These are phyloP conservation scores for Uria lomvia DNA, from an alignment of 2,113 vertebrate genomes.

Conservation along the genomic window DNA sequence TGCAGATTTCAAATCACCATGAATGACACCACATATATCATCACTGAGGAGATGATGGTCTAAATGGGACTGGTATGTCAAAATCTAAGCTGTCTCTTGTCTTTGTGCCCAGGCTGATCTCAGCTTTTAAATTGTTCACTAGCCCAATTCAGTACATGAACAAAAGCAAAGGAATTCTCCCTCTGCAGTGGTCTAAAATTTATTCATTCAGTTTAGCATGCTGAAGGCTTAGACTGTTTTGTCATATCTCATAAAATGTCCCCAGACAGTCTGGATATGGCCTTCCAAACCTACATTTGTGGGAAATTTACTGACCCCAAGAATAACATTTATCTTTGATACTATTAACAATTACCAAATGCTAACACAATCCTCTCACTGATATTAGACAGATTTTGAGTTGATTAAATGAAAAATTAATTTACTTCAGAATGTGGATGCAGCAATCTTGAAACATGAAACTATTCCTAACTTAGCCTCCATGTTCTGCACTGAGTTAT, in stretches of 20 bases:
- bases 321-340: constrained; percentile 21
- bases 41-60: constrained; percentile 25
- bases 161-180: constrained; percentile 36
- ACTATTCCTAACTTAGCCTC: background rate
- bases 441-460: background rate
- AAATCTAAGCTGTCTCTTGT: constrained; percentile 30
- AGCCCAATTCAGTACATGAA: constrained; percentile 14
- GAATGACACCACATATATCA: constrained; percentile 55
- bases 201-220: background rate
- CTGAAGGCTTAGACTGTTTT: constrained; percentile 22
- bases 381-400: constrained; percentile 54
- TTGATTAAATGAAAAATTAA: constrained; percentile 51
- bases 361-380: constrained; percentile 24
- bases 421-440: constrained; percentile 34
- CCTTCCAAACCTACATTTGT: background rate
- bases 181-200: background rate
- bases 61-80: constrained; percentile 34
- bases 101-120: constrained; percentile 30
- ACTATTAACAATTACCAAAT: constrained; percentile 38
- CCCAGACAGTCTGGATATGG: constrained; percentile 11
- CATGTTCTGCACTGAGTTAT: background rate
- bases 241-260: constrained; percentile 27
- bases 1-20: constrained; percentile 54
- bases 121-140: constrained; percentile 12
- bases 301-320: background rate